Evolutionary conservation across 2,888 invertebrate genomes (phyloP).

Genomic region (Megastigmus dorsalis): DNA sequence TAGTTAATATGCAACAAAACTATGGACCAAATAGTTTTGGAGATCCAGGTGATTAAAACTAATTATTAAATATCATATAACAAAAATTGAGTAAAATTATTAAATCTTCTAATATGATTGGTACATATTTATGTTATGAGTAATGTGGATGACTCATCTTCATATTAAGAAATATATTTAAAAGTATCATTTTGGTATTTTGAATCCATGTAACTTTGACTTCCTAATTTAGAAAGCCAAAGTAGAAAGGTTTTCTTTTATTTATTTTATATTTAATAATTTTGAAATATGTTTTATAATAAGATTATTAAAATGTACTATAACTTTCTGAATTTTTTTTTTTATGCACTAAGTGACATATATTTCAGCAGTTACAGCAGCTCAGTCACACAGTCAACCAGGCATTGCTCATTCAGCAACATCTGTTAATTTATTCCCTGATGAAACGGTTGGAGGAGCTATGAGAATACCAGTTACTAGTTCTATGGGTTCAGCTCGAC

Average conservation of each 20-base stretch:
- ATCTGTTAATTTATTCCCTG: slow-evolving; percentile 49
- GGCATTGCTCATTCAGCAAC: slow-evolving; percentile 51
- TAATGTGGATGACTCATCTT: too few relatives aligned
- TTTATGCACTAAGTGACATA: not conserved
- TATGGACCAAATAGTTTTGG: slow-evolving; percentile 51
- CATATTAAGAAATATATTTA: too few relatives aligned
- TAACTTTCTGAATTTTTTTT: not conserved
- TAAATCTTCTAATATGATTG: too few relatives aligned
- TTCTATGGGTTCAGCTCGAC: slow-evolving; percentile 50
- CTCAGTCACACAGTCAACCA: slow-evolving; percentile 50
- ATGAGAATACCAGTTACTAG: slow-evolving; percentile 54
- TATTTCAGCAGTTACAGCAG: slow-evolving; percentile 41
- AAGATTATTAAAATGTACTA: not conserved
- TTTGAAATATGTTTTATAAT: not conserved
- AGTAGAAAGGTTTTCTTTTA: not conserved
- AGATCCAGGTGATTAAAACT: slow-evolving; percentile 42
- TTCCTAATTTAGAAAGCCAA: too few relatives aligned
- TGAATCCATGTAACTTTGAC: too few relatives aligned
- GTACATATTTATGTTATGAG: too few relatives aligned
- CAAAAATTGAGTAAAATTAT: too few relatives aligned
- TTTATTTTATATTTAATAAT: not conserved
- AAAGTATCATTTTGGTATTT: too few relatives aligned
- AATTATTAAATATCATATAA: not conserved
- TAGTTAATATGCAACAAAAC: slow-evolving; percentile 52
- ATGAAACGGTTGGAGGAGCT: slow-evolving; percentile 40